phyloP scores from a whole-genome alignment of 2,888 invertebrate genomes.

The Athalia cordata region DNA sequence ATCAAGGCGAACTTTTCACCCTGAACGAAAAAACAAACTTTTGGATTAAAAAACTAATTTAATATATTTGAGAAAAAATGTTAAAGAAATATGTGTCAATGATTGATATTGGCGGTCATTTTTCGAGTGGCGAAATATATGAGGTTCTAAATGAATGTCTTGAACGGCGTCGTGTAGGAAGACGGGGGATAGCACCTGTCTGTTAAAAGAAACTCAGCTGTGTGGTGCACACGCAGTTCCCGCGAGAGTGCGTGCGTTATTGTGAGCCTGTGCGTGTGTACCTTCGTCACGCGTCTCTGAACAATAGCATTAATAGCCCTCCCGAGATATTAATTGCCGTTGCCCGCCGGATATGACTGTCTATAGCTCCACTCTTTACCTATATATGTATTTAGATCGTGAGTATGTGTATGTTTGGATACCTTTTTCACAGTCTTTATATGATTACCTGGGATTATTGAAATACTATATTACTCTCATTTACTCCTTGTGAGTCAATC shows the following conservation, averaged over 20 bases:
- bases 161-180: slow-evolving; percentile 35
- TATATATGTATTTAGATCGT: slow-evolving; percentile 52
- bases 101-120: not conserved
- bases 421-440: not conserved
- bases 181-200: slow-evolving; percentile 42
- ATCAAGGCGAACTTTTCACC: not conserved
- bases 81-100: not conserved
- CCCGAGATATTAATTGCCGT: slow-evolving; percentile 72
- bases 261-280: slow-evolving; percentile 48
- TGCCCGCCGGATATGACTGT: slow-evolving; percentile 72
- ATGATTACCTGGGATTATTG: not conserved
- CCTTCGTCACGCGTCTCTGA: slow-evolving; percentile 72
- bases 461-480: not conserved
- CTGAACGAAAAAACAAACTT: too few relatives aligned
- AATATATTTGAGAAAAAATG: too few relatives aligned
- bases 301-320: slow-evolving; percentile 73
- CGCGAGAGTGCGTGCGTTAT: slow-evolving; percentile 26
- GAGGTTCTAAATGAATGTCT: not conserved
- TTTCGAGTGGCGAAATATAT: not conserved
- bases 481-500: too few relatives aligned
- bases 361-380: slow-evolving; percentile 67
- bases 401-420: not conserved
- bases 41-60: too few relatives aligned
- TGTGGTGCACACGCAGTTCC: slow-evolving; percentile 25
- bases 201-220: slow-evolving; percentile 38